Evolutionary conservation across 2,113 vertebrate genomes (phyloP), one percentile per base, ranked within the genome.

Genomic region (Phyllostomus hastatus): DNA sequence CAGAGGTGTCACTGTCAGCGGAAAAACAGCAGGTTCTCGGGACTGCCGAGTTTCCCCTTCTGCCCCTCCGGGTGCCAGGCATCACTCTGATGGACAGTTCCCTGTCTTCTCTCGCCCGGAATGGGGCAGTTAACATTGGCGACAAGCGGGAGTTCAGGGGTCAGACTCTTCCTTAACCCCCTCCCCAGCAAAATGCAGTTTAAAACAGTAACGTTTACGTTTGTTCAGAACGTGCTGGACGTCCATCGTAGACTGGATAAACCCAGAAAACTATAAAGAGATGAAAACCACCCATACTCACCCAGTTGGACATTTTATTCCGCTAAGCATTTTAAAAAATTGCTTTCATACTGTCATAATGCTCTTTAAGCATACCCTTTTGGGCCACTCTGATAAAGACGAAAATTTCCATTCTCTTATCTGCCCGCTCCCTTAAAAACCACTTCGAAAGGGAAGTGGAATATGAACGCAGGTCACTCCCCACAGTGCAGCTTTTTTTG

Each of bases 21-120:
- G 97, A 88, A 97, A 94, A 94, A 92, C 0, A 0, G 76, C 92
- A 67, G 28, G 41, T 84, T 91, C 75, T 16, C 78, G 95, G 88
- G 84, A 94, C 95, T 83, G 57, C 75, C 16, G 69, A 1, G 0
- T 85, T 87, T 96, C 94, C 88, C 3, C 12, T 19, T 46, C 5
- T 15, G 5, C 35, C 41, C 33, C 2, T 33, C 48, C 4, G 1
- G 31, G 52, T 17, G 19, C 19, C 20, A 19, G 54, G 46, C 50
- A 6, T 57, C 5, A 5, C 35, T 35, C 69, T 20, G 11, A 19
- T 22, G 4, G 24, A 54, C 15, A 52, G 28, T 64, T 61, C 28
- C 38, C 43, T 0, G 17, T 12, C 33, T 69, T 86, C 48, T 87
- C n/a, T 35, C 10, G 2, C 43, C 4, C 57, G 26, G 15, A 43